Evolutionary conservation across 2,113 vertebrate genomes (phyloP).

Genomic region (Peromyscus californicus): DNA sequence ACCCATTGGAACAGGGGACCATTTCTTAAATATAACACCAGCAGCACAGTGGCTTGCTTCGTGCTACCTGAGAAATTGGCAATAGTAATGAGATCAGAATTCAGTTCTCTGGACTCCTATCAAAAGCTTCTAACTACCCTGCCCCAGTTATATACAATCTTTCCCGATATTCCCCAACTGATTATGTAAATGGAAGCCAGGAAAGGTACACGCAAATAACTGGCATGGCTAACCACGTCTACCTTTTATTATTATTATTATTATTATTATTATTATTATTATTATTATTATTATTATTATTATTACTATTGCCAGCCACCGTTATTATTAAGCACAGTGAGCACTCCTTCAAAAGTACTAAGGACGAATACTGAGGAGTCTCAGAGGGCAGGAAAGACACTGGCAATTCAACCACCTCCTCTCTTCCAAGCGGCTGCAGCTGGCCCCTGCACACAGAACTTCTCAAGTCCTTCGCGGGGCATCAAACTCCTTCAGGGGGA

Average conservation of each 20-base stretch:
- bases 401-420: background rate
- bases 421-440: background rate
- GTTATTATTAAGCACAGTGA: background rate
- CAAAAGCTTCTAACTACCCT: background rate
- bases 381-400: background rate
- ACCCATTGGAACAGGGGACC: no score
- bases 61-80: background rate
- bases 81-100: background rate
- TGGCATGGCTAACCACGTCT: background rate
- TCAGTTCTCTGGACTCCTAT: background rate
- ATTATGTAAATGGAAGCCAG: background rate
- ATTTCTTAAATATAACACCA: no score
- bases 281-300: background rate
- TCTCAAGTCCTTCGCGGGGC: background rate
- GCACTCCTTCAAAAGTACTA: background rate
- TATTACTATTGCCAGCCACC: background rate
- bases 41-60: background rate
- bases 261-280: no score
- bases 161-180: background rate
- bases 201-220: background rate
- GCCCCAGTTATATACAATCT: background rate
- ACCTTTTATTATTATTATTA: background rate
- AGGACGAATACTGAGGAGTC: background rate
- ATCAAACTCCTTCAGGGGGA: background rate
- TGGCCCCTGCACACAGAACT: background rate